Evolutionary conservation across 2,113 vertebrate genomes (phyloP).

Genomic region (Cavia aperea): DNA sequence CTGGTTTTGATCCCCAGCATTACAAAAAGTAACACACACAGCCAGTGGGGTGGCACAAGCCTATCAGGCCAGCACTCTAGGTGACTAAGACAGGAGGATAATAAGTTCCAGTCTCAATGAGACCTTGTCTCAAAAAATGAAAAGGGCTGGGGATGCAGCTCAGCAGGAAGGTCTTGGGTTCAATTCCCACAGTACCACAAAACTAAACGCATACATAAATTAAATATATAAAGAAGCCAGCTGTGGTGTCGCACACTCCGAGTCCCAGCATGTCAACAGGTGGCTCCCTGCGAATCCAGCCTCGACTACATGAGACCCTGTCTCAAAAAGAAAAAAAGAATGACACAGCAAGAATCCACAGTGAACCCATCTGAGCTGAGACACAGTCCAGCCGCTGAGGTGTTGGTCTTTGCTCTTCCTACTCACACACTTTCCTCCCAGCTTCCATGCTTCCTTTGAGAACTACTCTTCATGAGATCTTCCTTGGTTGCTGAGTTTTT

Average conservation of each 20-base stretch:
- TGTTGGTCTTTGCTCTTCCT: background rate
- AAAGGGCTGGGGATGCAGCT: background rate
- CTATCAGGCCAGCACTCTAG: background rate
- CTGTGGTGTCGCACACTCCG: background rate
- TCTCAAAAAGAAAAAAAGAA: background rate
- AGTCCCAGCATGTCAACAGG: background rate
- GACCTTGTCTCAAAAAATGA: background rate
- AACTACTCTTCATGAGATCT: background rate
- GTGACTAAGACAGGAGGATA: background rate
- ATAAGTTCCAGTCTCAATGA: background rate
- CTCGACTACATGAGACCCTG: background rate
- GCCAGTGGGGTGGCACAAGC: background rate
- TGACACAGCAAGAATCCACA: background rate
- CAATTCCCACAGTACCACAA: background rate
- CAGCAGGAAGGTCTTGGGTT: background rate
- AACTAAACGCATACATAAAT: background rate
- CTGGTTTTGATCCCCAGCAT: background rate
- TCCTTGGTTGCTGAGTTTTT: background rate
- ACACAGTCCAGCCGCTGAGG: background rate
- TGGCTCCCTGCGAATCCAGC: background rate
- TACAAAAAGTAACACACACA: background rate
- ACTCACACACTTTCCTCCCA: background rate
- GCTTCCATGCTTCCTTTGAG: background rate
- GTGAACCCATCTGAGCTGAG: background rate
- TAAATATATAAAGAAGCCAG: background rate